Percentiles rank a stretch among this genome's conserved stretches.
These are phyloP conservation scores for Pocota personata DNA, from an alignment of 2,888 invertebrate genomes.

Conservation along the genomic window DNA sequence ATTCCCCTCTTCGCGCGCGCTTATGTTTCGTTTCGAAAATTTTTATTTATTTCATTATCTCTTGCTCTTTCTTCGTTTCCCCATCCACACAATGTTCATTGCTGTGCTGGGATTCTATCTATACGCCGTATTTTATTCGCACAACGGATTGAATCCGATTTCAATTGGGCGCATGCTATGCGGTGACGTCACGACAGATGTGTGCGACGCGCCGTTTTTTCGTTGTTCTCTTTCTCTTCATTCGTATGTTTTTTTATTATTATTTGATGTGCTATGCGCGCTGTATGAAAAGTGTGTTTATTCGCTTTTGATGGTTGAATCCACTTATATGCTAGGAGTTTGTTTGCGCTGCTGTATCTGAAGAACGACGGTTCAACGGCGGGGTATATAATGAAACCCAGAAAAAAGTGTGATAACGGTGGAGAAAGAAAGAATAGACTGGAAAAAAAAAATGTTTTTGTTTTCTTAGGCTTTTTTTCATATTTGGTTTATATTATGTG, in stretches of 20 bases:
- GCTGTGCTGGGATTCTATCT: neutral
- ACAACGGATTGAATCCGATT: conserved; percentile 57
- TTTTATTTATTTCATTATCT: conserved; percentile 55
- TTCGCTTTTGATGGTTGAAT: conserved; percentile 38
- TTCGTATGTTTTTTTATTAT: neutral
- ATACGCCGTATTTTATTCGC: conserved; percentile 38
- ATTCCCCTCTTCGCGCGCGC: conserved; percentile 8
- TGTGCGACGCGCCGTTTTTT: conserved; percentile 31
- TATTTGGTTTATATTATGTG: neutral
- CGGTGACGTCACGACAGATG: conserved; percentile 67
- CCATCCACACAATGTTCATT: neutral
- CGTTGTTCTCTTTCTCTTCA: neutral
- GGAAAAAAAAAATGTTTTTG: neutral
- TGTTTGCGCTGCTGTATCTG: conserved; percentile 19
- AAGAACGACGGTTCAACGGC: neutral
- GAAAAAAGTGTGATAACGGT: conserved; percentile 15
- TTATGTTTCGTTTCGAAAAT: neutral
- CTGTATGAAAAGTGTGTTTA: conserved; percentile 10
- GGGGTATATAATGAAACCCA: neutral
- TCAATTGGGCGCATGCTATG: conserved; percentile 66
- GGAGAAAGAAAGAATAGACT: neutral
- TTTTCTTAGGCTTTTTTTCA: neutral
- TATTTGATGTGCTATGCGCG: conserved; percentile 35
- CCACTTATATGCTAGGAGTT: conserved; percentile 31
- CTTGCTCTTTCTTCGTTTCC: conserved; percentile 19